Conservation (phyloP, 2,797 vertebrate species). For the Denticeps clupeoides region DNA sequence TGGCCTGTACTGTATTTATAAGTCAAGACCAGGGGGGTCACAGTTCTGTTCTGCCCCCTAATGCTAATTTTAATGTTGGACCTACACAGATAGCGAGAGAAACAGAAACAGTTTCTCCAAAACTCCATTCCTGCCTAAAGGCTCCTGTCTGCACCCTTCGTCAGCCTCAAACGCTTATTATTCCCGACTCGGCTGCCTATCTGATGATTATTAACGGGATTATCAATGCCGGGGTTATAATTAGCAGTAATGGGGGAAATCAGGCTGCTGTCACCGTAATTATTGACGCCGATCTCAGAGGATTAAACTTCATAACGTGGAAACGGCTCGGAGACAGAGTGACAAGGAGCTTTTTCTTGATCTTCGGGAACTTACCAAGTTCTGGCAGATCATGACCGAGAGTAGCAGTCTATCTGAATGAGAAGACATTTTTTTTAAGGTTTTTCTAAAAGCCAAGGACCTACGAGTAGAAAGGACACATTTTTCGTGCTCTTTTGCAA, state of each 20-base stretch:
- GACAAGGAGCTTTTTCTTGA: conserved; percentile 37
- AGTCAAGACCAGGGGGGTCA: no score
- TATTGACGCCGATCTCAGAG: conserved; percentile 54
- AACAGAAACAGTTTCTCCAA: no score
- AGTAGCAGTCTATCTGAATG: conserved; percentile 9
- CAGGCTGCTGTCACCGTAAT: conserved; percentile 36
- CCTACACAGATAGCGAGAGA: no score
- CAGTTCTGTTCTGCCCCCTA: conserved; percentile 9
- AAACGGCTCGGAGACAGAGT: conserved; percentile 37
- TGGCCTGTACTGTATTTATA: no score
- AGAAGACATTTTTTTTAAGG: no score
- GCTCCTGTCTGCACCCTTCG: no score
- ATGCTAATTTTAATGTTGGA: conserved; percentile 5
- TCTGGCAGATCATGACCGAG: conserved; percentile 10
- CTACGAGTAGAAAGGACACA: no score
- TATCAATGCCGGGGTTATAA: conserved; percentile 55
- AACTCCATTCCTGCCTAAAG: no score
- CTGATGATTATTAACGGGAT: conserved; percentile 61
- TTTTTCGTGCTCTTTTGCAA: no score
- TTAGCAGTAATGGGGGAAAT: conserved; percentile 47
- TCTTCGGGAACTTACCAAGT: conserved; percentile 33
- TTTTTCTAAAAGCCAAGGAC: no score
- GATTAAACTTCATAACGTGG: conserved; percentile 55
- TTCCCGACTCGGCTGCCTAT: conserved; percentile 34
- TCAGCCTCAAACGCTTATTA: conserved; percentile 25